Conservation (phyloP, 1,140 invertebrate species). For the Lasioglossum albipes region DNA sequence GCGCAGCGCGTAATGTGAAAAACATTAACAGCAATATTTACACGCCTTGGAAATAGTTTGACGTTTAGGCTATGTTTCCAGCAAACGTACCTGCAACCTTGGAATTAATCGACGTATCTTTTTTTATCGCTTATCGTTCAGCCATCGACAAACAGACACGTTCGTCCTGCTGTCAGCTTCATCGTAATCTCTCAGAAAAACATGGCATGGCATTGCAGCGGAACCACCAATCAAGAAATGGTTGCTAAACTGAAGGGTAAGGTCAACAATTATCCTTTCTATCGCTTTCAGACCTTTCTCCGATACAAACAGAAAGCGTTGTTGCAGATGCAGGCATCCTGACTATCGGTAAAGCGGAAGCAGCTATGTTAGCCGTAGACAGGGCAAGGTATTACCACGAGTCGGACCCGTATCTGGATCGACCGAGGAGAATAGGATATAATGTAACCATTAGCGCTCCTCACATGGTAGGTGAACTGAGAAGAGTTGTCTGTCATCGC, state of each 20-base stretch:
- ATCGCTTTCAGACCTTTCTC: slow-evolving; percentile 12
- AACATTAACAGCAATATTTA: neutral
- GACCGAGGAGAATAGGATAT: slow-evolving; percentile 93
- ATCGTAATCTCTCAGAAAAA: slow-evolving; percentile 9
- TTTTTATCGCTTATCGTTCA: neutral
- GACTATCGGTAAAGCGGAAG: slow-evolving; percentile 86
- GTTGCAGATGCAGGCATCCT: slow-evolving; percentile 93
- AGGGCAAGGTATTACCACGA: slow-evolving; percentile 88
- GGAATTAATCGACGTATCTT: neutral
- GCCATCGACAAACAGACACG: neutral
- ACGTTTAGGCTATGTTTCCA: neutral
- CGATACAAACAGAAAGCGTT: neutral
- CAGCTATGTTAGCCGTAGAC: slow-evolving; percentile 93
- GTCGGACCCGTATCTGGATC: slow-evolving; percentile 91
- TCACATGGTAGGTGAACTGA: slow-evolving; percentile 90
- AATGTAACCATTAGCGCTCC: slow-evolving; percentile 98
- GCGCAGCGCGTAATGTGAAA: too few species aligned
- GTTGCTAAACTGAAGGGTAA: slow-evolving; percentile 74
- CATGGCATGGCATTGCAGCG: slow-evolving; percentile 78
- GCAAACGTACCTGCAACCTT: neutral
- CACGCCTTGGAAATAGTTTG: neutral
- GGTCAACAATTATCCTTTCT: neutral
- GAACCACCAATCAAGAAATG: slow-evolving; percentile 76
- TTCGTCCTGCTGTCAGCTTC: neutral
- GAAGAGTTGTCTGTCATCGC: too few species aligned